Percentiles rank a stretch among this genome's conserved stretches.
Evolutionary conservation across 2,113 vertebrate species (phyloP).

Genomic region (Nerophis lumbriciformis): DNA sequence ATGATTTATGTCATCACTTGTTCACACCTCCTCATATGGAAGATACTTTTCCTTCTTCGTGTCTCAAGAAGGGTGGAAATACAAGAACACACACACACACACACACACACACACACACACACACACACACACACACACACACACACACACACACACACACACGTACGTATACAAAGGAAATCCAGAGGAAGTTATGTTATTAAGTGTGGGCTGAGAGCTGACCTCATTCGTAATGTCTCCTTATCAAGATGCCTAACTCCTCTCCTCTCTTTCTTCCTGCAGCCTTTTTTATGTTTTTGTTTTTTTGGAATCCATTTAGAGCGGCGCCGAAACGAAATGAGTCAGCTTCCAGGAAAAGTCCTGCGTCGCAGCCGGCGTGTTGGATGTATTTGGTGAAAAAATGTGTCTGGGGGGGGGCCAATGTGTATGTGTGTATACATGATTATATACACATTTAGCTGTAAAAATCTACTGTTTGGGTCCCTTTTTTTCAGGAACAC

Average conservation of each 20-base stretch:
- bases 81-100: slow-evolving; percentile 25
- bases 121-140: slow-evolving; percentile 30
- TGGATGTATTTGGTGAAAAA: background rate
- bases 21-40: too few species aligned
- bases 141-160: slow-evolving; percentile 24
- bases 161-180: slow-evolving; percentile 34
- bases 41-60: too few species aligned
- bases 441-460: too few species aligned
- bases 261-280: slow-evolving; percentile 45
- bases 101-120: too few species aligned
- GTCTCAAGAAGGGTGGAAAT: too few species aligned
- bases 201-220: slow-evolving; percentile 45
- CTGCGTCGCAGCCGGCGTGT: slow-evolving; percentile 23
- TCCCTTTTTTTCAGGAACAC: too few species aligned
- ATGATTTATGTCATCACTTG: too few species aligned
- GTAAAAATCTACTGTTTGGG: too few species aligned
- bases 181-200: slow-evolving; percentile 53
- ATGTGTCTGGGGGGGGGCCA: too few species aligned
- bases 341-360: slow-evolving; percentile 64
- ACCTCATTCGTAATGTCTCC: slow-evolving; percentile 48
- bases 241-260: slow-evolving; percentile 52
- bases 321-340: slow-evolving; percentile 53
- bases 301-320: slow-evolving; percentile 54
- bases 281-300: slow-evolving; percentile 13
- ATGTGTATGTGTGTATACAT: too few species aligned